Percentiles rank a stretch among this genome's conserved stretches.
These are phyloP conservation scores for Jaculus jaculus DNA, from an alignment of 2,113 vertebrate species.

Conservation along the genomic window DNA sequence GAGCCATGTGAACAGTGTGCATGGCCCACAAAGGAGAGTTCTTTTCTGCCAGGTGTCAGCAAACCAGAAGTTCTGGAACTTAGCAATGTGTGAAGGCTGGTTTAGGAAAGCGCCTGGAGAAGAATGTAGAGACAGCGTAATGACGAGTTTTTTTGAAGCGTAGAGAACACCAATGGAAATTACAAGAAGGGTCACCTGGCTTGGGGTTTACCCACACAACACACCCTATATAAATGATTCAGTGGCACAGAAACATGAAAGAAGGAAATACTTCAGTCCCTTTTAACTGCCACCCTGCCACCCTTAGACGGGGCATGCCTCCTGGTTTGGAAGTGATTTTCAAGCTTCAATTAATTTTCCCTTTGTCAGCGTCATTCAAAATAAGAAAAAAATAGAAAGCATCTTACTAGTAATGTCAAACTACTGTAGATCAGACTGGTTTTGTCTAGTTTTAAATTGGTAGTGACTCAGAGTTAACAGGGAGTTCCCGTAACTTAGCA, in stretches of 20 bases:
- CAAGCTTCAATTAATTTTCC: constrained; percentile 11
- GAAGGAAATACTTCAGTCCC: neutral
- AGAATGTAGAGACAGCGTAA: neutral
- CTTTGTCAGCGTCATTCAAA: neutral
- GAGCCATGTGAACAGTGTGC: no score
- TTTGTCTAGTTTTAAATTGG: constrained; percentile 7
- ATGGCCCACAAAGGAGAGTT: neutral
- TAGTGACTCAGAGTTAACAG: neutral
- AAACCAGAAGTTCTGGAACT: neutral
- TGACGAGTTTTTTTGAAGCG: neutral
- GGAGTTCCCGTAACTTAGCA: neutral
- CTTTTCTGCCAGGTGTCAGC: neutral
- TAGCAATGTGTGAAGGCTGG: neutral
- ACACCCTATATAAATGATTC: neutral
- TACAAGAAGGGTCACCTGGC: neutral
- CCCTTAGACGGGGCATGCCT: neutral
- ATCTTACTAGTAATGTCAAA: constrained; percentile 44
- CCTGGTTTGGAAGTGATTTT: constrained; percentile 39
- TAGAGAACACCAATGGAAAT: neutral
- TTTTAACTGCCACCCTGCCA: neutral
- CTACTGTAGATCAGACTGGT: neutral
- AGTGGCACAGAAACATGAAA: neutral
- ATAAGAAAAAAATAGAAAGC: neutral
- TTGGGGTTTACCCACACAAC: neutral
- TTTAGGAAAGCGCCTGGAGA: neutral